Percentiles rank a stretch among this genome's conserved stretches.
Evolutionary conservation across 2,888 invertebrate genomes (phyloP).

Genomic region (Rotaria sp.): DNA sequence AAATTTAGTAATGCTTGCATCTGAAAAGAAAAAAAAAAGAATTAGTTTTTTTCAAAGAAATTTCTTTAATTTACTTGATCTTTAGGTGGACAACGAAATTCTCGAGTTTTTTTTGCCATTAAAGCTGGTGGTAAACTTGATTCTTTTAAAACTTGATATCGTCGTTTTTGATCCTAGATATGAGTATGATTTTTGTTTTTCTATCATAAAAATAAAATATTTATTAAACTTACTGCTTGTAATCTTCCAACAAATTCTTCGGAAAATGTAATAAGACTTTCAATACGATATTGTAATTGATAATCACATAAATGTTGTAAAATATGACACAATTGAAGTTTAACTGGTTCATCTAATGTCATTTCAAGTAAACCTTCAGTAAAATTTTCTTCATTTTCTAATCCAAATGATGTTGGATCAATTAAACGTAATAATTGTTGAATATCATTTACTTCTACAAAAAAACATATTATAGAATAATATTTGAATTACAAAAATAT

Average conservation of each 20-base stretch:
- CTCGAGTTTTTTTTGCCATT: constrained; percentile 93
- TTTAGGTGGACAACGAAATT: constrained; percentile 93
- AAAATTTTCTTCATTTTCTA: constrained; percentile 52
- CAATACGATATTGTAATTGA: constrained; percentile 85
- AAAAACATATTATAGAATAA: too few relatives aligned
- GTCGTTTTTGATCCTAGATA: constrained; percentile 74
- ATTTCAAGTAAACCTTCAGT: constrained; percentile 86
- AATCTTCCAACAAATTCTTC: constrained; percentile 86
- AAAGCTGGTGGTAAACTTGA: constrained; percentile 91
- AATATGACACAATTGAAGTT: constrained; percentile 89
- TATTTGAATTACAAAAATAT: too few relatives aligned
- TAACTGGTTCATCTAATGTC: constrained; percentile 96
- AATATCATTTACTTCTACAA: constrained; percentile 82
- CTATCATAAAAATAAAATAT: too few relatives aligned
- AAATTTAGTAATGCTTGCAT: constrained; percentile 38
- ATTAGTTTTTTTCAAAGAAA: too few relatives aligned
- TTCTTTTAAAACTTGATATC: constrained; percentile 95
- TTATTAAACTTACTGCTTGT: constrained; percentile 62
- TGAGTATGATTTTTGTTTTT: neutral
- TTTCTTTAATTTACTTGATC: constrained; percentile 65
- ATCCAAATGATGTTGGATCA: constrained; percentile 91
- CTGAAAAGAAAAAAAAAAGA: neutral
- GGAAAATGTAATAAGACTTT: constrained; percentile 86
- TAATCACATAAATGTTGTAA: constrained; percentile 91
- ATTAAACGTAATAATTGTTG: constrained; percentile 82